Conservation (phyloP, 2,888 invertebrate genomes). For the Polyploca ridens region DNA sequence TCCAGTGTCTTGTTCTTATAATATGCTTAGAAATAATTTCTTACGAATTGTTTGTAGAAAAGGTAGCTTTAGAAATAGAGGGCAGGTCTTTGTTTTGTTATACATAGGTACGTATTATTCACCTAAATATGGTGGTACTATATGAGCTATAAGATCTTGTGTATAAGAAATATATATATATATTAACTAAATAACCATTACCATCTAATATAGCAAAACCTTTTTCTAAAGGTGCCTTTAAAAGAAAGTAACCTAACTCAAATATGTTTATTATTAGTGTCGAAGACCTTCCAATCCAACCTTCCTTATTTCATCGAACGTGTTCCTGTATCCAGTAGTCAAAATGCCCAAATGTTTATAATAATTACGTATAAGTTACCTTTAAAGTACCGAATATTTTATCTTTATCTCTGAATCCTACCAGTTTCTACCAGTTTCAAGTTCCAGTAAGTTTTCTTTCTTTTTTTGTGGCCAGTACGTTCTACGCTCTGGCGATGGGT, state of each 20-base stretch:
- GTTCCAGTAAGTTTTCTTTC: constrained; percentile 19
- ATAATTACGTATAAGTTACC: constrained; percentile 25
- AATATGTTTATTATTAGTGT: background rate
- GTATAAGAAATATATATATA: too few species aligned
- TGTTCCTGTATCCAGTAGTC: constrained; percentile 11
- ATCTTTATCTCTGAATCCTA: constrained; percentile 3
- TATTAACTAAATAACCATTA: too few species aligned
- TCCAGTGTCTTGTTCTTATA: too few species aligned
- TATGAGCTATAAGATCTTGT: too few species aligned
- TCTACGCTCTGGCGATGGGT: constrained; percentile 61
- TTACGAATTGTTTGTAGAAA: too few species aligned
- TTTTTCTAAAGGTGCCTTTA: background rate
- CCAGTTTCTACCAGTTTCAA: constrained; percentile 17
- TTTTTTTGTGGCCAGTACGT: constrained; percentile 63
- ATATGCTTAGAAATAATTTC: too few species aligned
- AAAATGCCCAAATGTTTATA: background rate
- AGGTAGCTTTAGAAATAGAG: too few species aligned
- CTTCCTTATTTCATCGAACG: constrained; percentile 4
- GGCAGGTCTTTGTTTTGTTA: too few species aligned
- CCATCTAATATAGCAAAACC: too few species aligned
- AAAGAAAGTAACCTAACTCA: background rate
- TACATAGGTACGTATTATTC: too few species aligned
- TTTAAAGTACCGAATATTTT: constrained; percentile 18
- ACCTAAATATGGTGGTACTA: too few species aligned
- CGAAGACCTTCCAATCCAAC: background rate